These are phyloP conservation scores for Remorina albescens DNA, from an alignment of 2,797 vertebrate species.

Conservation along the genomic window DNA sequence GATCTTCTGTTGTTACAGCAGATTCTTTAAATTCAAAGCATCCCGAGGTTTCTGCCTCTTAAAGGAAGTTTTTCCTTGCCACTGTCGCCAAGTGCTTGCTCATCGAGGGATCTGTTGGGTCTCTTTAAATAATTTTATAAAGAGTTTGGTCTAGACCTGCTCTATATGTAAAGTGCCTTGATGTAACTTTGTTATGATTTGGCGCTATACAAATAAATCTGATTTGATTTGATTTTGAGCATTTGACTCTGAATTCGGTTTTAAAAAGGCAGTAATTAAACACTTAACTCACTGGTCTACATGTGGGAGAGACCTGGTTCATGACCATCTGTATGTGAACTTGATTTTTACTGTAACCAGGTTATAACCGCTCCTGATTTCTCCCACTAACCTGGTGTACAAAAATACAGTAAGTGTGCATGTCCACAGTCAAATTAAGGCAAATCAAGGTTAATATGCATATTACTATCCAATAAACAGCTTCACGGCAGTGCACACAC, in stretches of 20 bases:
- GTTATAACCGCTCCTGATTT: background rate
- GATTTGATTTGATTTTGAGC: too few species aligned
- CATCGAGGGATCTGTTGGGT: too few species aligned
- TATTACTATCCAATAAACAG: conserved; percentile 62
- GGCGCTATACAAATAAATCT: too few species aligned
- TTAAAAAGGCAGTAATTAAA: background rate
- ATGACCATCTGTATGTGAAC: conserved; percentile 18
- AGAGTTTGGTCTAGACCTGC: too few species aligned
- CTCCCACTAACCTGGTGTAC: conserved; percentile 34
- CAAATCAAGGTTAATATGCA: conserved; percentile 61
- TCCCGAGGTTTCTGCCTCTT: too few species aligned
- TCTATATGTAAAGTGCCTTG: too few species aligned
- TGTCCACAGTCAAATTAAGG: too few species aligned
- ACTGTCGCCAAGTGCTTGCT: too few species aligned
- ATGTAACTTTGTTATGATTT: too few species aligned
- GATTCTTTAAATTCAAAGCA: background rate
- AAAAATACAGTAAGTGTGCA: conserved; percentile 10
- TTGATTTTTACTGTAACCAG: conserved; percentile 13
- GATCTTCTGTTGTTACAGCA: background rate
- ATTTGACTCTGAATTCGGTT: background rate
- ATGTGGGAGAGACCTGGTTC: background rate
- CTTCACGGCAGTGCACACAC: conserved; percentile 43
- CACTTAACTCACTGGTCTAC: background rate
- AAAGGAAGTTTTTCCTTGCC: too few species aligned
- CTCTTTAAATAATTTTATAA: too few species aligned